These are phyloP conservation scores for Neolamprologus toae DNA, from an alignment of 2,113 vertebrate species.

Conservation along the genomic window DNA sequence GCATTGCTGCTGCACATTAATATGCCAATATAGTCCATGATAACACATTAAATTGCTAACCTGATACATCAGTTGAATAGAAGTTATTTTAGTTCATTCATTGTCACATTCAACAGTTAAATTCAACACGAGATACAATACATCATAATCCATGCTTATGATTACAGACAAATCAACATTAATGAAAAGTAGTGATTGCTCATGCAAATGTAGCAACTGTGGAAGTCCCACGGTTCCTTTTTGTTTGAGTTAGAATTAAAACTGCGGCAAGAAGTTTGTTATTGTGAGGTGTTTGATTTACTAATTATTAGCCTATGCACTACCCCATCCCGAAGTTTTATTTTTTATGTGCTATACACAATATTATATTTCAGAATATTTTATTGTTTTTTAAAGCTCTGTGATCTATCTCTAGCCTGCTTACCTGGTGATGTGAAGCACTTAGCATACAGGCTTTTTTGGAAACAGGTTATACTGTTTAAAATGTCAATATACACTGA, in stretches of 20 bases:
- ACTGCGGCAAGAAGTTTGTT: background rate
- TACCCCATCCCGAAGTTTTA: background rate
- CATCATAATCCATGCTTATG: constrained; percentile 29
- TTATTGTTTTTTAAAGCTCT: background rate
- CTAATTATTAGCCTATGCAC: background rate
- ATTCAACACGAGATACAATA: background rate
- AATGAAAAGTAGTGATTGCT: background rate
- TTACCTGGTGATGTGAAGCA: background rate
- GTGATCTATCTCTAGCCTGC: background rate
- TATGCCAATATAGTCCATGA: background rate
- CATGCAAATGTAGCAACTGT: constrained; percentile 45
- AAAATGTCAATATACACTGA: background rate
- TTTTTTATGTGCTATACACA: background rate
- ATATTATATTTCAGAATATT: background rate
- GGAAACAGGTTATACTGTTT: background rate
- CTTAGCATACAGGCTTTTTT: background rate
- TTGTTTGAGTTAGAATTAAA: background rate
- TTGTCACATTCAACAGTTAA: background rate
- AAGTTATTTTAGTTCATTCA: background rate
- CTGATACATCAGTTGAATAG: background rate
- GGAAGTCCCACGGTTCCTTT: constrained; percentile 8
- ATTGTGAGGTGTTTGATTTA: background rate
- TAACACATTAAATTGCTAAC: background rate
- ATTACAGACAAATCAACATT: constrained; percentile 17
- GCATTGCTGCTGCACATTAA: background rate